Base-by-base conservation (phyloP, 2,113 vertebrate species). In the Phrynocephalus versicolor region DNA sequence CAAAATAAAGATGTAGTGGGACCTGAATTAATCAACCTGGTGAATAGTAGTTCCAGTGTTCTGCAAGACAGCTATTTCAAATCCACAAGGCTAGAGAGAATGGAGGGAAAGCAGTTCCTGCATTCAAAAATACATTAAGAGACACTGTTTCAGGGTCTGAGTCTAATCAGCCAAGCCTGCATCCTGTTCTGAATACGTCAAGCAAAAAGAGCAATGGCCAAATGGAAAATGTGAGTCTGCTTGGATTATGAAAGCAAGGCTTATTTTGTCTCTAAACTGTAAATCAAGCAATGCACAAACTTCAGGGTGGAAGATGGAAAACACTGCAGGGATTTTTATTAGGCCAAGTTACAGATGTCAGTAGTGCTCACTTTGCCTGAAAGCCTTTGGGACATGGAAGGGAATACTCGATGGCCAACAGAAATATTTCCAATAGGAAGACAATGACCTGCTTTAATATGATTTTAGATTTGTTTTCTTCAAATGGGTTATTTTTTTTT, bases 171-270 rank as follows among this genome's bases (percentile, higher is more conserved):
- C 35, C 37, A 85, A 82, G 21, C 14, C 33, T 14, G 71, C 85
- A 79, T 80, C 84, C 91, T 45, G 2, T 77, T 90, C 72, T 87
- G 81, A 69, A 14, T 9, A 5, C 25, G 23, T 74, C 37, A 67
- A 80, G 72, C 37, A 0, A 2, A 81, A 85, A 75, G 64, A 77
- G 23, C 35, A 58, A 75, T 0, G 79, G 82, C 12, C 6, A 87
- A 87, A 73, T 79, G 91, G 91, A 92, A 90, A 94, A 87, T 6
- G n/a, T 79, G 89, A 88, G 65, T 84, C 79, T 83, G 64, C 77
- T 73, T 83, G 69, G 45, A 55, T 37, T 30, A 23, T 3, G 1
- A 87, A 71, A 58, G 67, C 30, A 45, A 69, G 60, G 45, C 25
- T 70, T 57, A 67, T 86, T 81, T 80, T 72, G n/a, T 73, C 6